Base-by-base conservation (phyloP, 2,797 vertebrate species). In the Parauchenoglanis ngamensis region DNA sequence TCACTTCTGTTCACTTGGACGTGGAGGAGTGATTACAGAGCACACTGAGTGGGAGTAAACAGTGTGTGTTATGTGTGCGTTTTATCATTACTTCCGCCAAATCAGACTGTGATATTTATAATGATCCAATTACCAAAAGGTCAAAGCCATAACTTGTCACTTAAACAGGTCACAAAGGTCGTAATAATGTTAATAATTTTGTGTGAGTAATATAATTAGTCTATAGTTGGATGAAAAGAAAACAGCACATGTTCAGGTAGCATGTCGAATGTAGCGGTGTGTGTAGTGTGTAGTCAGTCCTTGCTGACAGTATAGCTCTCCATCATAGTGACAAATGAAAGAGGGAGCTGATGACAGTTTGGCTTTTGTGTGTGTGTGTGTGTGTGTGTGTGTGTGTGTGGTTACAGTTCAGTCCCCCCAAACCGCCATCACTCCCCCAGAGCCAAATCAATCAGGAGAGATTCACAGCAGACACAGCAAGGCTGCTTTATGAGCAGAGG, bases 391-490 rank as follows among this genome's bases (percentile, higher is more conserved):
- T n/a, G 63, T 84, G 83, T 73, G 49, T 84, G 61, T 65, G 68
- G 49, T 85, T 85, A 83, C 63, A 59, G 57, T 84, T 88, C 80
- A 80, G 80, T 46, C 85, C 79, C 80, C 59, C 70, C 54, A 63
- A 76, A 75, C 85, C 77, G 59, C 79, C 77, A 81, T 84, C 52
- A 40, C 52, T 86, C 23, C 72, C 67, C 75, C 84, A 84, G 67
- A 87, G 89, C 84, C 84, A 87, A 90, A 89, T 90, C 86, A 86
- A 89, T 89, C 88, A 86, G 84, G 17, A 72, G 59, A 86, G 88
- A 90, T 84, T 84, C 75, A 84, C 75, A 83, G 87, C 57, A 79
- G 87, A 88, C 79, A 78, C 56, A 49, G 52, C 46, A 12, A 76
- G 52, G 84, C 35, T 90, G 83, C 52, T 28, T 75, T 87, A 89